Base-by-base conservation (phyloP, 2,888 invertebrate genomes). In the Tyria jacobaeae region DNA sequence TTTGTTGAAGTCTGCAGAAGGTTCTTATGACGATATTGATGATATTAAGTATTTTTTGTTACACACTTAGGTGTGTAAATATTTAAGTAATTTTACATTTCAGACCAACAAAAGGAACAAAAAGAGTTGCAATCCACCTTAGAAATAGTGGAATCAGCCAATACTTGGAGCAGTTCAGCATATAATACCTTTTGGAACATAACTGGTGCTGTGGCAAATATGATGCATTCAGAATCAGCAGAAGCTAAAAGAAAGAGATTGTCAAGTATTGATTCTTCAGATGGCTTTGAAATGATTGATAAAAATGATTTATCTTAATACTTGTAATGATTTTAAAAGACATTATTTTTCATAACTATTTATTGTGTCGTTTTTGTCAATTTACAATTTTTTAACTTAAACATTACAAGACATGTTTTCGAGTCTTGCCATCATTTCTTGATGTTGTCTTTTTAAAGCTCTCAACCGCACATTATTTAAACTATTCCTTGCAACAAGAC, bases 211-310 rank as follows among this genome's bases (percentile, higher is more conserved):
- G 85, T 93, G 44, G 75, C 88, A 25, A 90, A 88, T 66, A 88
- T 91, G 72, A 82, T 93, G 59, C 86, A 89, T 62, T 75, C 83
- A 49, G 75, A 85, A 65, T 76, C 84, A 62, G 82, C 81, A 57
- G 81, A 82, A 21, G 84, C 71, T 51, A 88, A 84, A 80, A 85
- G 88, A 60, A 85, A 87, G 71, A 81, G 89, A 67, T 74, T 90
- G 27, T 85, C 89, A 48, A 92, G 93, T 81, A 80, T 79, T 57
- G 92, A 92, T 74, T 92, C 91, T 41, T 89, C 93, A 53, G 93
- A 94, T 84, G 93, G 92, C n/a, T 94, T 94, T 83, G 93, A 92
- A 87, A 91, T 94, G 52, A 87, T 94, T 74, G 91, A 94, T 73
- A 87, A 90, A 84, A 88, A 84, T 81, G 93, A 94, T 62, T 75